These are phyloP conservation scores for Arvicola amphibius DNA, from an alignment of 2,797 vertebrate genomes.

Conservation along the genomic window DNA sequence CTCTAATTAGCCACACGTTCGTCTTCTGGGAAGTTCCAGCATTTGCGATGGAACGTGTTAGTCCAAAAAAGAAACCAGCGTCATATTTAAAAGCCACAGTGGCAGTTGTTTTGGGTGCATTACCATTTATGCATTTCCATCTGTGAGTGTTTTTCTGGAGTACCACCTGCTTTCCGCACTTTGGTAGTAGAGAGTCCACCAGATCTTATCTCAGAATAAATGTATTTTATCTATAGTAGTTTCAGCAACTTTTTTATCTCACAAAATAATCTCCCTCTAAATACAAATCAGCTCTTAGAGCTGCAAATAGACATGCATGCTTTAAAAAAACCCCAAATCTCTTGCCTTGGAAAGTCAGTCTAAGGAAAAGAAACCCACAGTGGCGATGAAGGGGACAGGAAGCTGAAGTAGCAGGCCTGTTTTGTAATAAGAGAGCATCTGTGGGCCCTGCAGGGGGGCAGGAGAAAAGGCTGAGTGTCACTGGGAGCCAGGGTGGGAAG, in stretches of 20 bases:
- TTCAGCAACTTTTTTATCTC: constrained; percentile 82
- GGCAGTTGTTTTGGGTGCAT: constrained; percentile 78
- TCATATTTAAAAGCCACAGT: constrained; percentile 85
- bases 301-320: constrained; percentile 76
- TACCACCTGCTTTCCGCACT: constrained; percentile 80
- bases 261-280: constrained; percentile 77
- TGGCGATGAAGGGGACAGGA: constrained; percentile 70
- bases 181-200: constrained; percentile 81
- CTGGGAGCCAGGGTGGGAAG: not conserved
- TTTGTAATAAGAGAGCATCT: constrained; percentile 30
- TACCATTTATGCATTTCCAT: constrained; percentile 83
- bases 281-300: constrained; percentile 77
- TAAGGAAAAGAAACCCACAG: constrained; percentile 75
- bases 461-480: not conserved
- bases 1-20: constrained; percentile 84
- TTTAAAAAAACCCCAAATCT: constrained; percentile 54
- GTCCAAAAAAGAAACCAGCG: constrained; percentile 79
- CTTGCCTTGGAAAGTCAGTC: constrained; percentile 64
- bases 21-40: constrained; percentile 83
- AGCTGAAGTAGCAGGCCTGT: constrained; percentile 51
- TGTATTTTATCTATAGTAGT: constrained; percentile 75
- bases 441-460: not conserved
- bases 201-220: constrained; percentile 79
- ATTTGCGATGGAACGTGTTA: constrained; percentile 74
- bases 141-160: constrained; percentile 82